Conservation (phyloP, 2,797 vertebrate species). For the Onychomys leucogaster region DNA sequence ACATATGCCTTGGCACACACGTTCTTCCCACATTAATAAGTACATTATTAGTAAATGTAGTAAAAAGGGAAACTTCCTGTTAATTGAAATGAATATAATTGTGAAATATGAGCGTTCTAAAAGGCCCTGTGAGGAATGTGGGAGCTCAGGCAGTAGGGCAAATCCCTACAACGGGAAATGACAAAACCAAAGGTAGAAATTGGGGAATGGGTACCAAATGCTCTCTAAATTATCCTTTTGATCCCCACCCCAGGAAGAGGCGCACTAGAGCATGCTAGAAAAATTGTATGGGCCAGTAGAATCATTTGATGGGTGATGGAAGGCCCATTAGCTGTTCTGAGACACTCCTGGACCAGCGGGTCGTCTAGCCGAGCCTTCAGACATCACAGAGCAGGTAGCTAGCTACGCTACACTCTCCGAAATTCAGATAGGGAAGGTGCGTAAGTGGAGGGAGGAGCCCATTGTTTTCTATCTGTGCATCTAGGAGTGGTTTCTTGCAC, state of each 20-base stretch:
- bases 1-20: background rate
- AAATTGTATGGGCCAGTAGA: background rate
- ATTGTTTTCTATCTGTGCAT: background rate
- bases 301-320: background rate
- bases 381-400: background rate
- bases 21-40: background rate
- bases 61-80: background rate
- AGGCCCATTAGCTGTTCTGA: background rate
- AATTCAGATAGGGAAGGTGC: background rate
- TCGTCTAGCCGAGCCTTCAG: background rate
- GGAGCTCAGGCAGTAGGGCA: too few species aligned
- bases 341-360: background rate
- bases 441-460: background rate
- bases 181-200: background rate
- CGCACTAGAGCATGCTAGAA: background rate
- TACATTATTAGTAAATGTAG: background rate
- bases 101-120: background rate
- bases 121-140: background rate
- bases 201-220: background rate
- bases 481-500: constrained; percentile 1
- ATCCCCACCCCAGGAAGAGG: background rate
- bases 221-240: background rate
- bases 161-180: background rate
- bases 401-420: background rate
- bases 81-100: background rate